phyloP scores from a whole-genome alignment of 2,113 vertebrate genomes.

The Meleagris gallopavo region DNA sequence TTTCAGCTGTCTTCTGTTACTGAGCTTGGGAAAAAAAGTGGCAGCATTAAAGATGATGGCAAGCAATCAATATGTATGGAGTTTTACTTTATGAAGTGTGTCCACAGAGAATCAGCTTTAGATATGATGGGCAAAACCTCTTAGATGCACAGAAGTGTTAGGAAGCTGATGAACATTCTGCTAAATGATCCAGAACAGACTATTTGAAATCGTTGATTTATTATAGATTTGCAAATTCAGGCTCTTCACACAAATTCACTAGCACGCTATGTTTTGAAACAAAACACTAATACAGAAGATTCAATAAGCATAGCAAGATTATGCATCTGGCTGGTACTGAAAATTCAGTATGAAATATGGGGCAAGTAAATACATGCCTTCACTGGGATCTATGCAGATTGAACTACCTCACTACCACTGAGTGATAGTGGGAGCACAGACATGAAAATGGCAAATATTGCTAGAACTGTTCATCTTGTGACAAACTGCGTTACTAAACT shows the following conservation, averaged over 20 bases:
- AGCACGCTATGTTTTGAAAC: neutral
- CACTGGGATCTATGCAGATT: rapidly evolving
- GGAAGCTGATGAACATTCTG: constrained; percentile 3
- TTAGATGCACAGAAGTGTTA: constrained; percentile 3
- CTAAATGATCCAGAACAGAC: constrained; percentile 28
- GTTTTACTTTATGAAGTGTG: neutral
- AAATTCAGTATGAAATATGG: neutral
- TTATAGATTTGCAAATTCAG: neutral
- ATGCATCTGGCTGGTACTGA: neutral
- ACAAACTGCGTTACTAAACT: neutral
- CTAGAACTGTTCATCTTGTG: neutral
- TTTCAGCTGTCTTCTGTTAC: neutral
- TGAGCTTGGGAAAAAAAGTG: neutral
- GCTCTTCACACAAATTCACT: neutral
- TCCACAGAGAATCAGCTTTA: constrained; percentile 2
- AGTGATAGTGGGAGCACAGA: rapidly evolving
- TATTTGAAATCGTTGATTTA: neutral
- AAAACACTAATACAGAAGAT: neutral
- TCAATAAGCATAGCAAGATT: rapidly evolving
- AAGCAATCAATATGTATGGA: neutral
- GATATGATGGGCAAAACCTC: neutral
- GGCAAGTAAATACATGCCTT: neutral
- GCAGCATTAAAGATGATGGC: neutral
- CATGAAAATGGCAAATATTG: neutral
- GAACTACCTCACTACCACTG: neutral